A percentile compares a stretch with the other conserved stretches of the same genome.
These are phyloP conservation scores for Clarias gariepinus DNA, from an alignment of 2,113 vertebrate genomes.

Conservation along the genomic window DNA sequence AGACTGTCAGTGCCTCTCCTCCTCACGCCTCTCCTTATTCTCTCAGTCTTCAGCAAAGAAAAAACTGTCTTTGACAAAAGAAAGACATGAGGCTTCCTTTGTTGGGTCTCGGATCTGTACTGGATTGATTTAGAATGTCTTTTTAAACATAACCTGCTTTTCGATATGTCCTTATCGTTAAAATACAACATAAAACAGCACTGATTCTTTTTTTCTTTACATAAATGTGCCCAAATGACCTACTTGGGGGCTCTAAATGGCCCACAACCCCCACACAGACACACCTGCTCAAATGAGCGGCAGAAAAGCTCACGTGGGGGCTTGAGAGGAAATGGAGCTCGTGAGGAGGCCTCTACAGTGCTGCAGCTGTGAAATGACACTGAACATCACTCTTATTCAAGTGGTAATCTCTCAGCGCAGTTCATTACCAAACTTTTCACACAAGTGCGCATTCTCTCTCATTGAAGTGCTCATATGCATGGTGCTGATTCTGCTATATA, in stretches of 20 bases:
- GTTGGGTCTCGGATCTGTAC: constrained; percentile 1
- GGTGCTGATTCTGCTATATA: background rate
- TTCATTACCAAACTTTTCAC: constrained; percentile 27
- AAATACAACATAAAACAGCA: background rate
- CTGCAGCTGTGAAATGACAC: constrained; percentile 42
- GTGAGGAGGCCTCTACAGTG: constrained; percentile 14
- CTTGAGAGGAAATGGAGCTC: constrained; percentile 34
- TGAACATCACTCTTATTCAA: constrained; percentile 27
- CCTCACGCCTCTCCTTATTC: constrained; percentile 28
- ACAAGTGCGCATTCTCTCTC: background rate
- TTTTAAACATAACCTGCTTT: constrained; percentile 2
- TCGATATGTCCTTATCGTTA: background rate
- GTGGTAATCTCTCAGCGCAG: constrained; percentile 14
- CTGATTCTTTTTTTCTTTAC: constrained; percentile 2
- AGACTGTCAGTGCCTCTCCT: constrained; percentile 43
- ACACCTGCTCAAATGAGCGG: constrained; percentile 47
- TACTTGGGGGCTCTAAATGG: constrained; percentile 33
- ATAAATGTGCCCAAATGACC: constrained; percentile 23
- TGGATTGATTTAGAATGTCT: constrained; percentile 19
- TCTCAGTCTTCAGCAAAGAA: constrained; percentile 40
- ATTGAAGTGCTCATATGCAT: constrained; percentile 7
- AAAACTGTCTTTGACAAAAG: constrained; percentile 31
- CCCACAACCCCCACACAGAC: constrained; percentile 35
- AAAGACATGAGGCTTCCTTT: constrained; percentile 31
- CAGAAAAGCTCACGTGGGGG: constrained; percentile 29